Percentiles rank a stretch among this genome's conserved stretches.
Evolutionary conservation across 2,888 invertebrate species (phyloP).

Genomic region (Nemoura dubitans): DNA sequence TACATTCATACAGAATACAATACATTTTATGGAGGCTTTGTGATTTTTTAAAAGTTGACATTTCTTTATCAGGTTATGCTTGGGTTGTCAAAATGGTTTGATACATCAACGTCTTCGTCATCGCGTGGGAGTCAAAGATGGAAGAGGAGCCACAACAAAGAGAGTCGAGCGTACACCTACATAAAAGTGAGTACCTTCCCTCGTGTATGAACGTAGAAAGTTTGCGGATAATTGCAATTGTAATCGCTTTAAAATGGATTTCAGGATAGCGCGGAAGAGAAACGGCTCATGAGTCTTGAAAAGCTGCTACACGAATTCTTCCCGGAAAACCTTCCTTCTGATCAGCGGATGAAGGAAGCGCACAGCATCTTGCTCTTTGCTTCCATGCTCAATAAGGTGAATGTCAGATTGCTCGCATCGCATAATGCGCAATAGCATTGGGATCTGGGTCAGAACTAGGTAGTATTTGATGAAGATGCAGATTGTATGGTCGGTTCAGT

Average conservation of each 20-base stretch:
- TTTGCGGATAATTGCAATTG: background rate
- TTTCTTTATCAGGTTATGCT: conserved; percentile 16
- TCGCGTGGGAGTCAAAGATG: background rate
- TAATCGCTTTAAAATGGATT: conserved; percentile 33
- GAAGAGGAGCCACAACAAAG: conserved; percentile 53
- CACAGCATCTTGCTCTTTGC: conserved; percentile 61
- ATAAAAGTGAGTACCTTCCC: conserved; percentile 57
- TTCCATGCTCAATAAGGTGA: conserved; percentile 56
- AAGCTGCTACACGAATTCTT: conserved; percentile 59
- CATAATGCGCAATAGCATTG: background rate
- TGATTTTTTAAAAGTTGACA: background rate
- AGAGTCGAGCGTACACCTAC: conserved; percentile 60
- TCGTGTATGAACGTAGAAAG: background rate
- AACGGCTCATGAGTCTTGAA: conserved; percentile 58
- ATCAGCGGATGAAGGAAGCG: conserved; percentile 58
- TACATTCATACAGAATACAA: background rate
- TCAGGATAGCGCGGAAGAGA: conserved; percentile 59
- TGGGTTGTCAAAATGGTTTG: conserved; percentile 27
- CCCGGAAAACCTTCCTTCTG: conserved; percentile 59
- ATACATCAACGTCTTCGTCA: background rate
- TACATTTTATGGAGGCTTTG: background rate
- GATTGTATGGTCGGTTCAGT: background rate
- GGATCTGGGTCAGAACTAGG: background rate
- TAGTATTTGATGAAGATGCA: background rate
- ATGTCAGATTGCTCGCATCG: background rate